These are phyloP conservation scores for Fregetta grallaria DNA, from an alignment of 2,113 vertebrate species.

Conservation along the genomic window DNA sequence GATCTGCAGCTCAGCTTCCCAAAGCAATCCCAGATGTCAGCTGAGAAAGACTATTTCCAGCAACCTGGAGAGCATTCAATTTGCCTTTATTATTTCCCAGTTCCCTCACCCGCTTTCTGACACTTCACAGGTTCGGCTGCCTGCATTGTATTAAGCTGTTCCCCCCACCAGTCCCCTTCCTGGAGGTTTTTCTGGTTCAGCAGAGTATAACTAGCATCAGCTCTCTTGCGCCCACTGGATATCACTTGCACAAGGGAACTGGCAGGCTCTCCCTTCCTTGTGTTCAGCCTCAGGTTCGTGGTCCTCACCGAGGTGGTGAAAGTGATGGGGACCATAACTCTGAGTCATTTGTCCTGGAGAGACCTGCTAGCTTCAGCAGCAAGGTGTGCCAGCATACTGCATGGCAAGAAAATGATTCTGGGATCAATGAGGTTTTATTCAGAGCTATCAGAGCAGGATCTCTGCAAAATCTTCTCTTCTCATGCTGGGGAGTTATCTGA, in stretches of 20 bases:
- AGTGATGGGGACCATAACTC: not conserved
- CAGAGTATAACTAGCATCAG: not conserved
- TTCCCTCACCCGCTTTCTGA: not conserved
- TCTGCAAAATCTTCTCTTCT: not conserved
- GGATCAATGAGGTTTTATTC: not conserved
- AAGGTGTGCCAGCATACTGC: not conserved
- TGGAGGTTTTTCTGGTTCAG: not conserved
- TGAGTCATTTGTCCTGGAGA: not conserved
- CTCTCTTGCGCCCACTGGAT: not conserved
- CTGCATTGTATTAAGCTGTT: not conserved
- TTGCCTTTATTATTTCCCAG: not conserved
- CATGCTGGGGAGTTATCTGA: fast-evolving
- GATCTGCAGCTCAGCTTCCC: not conserved
- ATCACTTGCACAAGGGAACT: not conserved
- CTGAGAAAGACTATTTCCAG: not conserved
- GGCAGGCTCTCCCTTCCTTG: not conserved
- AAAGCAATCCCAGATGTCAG: conserved; percentile 47
- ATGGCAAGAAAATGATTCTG: not conserved
- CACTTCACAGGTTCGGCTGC: not conserved
- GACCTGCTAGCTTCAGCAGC: not conserved
- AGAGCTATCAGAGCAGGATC: not conserved
- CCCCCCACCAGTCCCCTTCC: not conserved
- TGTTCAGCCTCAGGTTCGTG: not conserved
- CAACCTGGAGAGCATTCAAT: not conserved
- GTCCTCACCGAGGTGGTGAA: not conserved